Conservation (phyloP, 64 coral and sea anemone genomes). For the Platygyra sinensis region DNA sequence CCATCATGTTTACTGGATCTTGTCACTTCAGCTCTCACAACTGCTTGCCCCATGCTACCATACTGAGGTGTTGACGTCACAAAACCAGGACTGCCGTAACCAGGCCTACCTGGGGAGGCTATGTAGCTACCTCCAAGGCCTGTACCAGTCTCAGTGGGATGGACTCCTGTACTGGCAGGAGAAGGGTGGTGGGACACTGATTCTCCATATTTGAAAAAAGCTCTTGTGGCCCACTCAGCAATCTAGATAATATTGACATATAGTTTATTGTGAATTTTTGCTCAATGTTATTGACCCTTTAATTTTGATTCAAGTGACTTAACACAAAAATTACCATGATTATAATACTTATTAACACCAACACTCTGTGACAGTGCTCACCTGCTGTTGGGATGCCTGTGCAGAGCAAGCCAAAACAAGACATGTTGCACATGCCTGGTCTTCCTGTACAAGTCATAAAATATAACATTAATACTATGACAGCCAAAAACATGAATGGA, state of each 20-base stretch:
- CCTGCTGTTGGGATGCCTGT: conserved; percentile 78
- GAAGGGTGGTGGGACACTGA: conserved; percentile 60
- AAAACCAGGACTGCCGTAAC: conserved; percentile 30
- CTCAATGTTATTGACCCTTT: too few relatives aligned
- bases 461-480: neutral
- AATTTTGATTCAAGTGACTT: too few relatives aligned
- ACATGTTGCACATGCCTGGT: conserved; percentile 94
- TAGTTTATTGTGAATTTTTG: too few relatives aligned
- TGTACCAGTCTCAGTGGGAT: conserved; percentile 16
- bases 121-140: conserved; percentile 68
- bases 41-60: conserved; percentile 67
- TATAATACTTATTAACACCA: too few relatives aligned
- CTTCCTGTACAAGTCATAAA: conserved; percentile 62
- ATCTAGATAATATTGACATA: conserved; percentile 31
- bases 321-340: too few relatives aligned
- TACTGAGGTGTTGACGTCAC: conserved; percentile 83
- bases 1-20: conserved; percentile 93
- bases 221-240: conserved; percentile 94
- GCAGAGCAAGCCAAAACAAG: conserved; percentile 91
- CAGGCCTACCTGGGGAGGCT: conserved; percentile 47
- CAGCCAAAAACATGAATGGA: too few relatives aligned
- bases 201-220: conserved; percentile 96
- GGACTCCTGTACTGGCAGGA: conserved; percentile 15
- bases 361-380: neutral
- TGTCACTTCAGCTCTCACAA: conserved; percentile 74